Conservation (phyloP, 1,140 invertebrate species). For the Calosoma granatense region DNA sequence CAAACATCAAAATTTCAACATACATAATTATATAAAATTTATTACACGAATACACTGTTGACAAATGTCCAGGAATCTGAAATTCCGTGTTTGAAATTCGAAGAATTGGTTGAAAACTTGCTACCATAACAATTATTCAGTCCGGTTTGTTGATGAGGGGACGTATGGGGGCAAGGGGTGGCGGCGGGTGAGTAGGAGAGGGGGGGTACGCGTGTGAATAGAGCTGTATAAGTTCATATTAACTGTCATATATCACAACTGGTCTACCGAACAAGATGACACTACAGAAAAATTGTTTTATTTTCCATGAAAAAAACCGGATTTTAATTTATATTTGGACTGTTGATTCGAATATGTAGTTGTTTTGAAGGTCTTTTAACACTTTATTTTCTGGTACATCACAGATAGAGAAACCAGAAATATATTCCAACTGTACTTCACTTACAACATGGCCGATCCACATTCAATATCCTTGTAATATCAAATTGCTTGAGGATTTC, state of each 20-base stretch:
- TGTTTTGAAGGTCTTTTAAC: too few species aligned
- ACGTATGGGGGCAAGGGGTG: not conserved
- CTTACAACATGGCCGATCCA: too few species aligned
- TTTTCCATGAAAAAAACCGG: not conserved
- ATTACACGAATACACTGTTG: not conserved
- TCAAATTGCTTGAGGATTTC: too few species aligned
- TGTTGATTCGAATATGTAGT: too few species aligned
- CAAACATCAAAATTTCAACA: not conserved
- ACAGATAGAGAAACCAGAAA: too few species aligned
- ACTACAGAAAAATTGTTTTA: not conserved
- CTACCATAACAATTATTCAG: not conserved
- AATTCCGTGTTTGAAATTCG: not conserved
- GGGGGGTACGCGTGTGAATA: too few species aligned
- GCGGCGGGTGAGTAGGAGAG: too few species aligned
- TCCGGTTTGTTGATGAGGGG: not conserved
- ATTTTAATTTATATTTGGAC: not conserved
- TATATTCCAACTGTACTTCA: too few species aligned
- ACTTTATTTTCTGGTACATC: too few species aligned
- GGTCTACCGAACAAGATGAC: not conserved
- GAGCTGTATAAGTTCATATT: not conserved
- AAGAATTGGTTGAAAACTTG: not conserved
- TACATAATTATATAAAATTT: not conserved
- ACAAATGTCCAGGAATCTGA: not conserved
- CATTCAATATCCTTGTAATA: too few species aligned
- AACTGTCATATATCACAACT: not conserved